Evolutionary conservation across 2,888 invertebrate genomes (phyloP), one percentile per base, ranked within the genome.

Genomic region (Malthinus flaveolus): DNA sequence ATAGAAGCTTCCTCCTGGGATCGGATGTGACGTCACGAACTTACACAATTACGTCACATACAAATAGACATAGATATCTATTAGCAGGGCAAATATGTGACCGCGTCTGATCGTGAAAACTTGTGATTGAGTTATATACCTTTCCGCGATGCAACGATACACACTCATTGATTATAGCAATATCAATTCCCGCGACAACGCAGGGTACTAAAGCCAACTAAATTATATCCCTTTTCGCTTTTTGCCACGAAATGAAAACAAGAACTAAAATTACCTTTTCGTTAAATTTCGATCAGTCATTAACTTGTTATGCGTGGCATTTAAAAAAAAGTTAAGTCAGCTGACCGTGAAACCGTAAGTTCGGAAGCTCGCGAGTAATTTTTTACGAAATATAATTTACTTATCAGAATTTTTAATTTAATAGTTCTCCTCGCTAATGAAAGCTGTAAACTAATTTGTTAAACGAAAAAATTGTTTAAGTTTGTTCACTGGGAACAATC

Each of bases 1-100:
- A 63, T 65, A 60, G 61, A 58, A 62, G 37, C 56, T 48, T 50
- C 61, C 67, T 59, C 65, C 23, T 46, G 64, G 67, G 68, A 65
- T 60, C 53, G 66, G 65, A 70, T 70, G 68, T 71, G 71, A 71
- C 69, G 69, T 69, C 71, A 71, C 68, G 69, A 66, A 61, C 65
- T 58, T 62, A 59, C 70, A 68, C 69, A 71, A 71, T 71, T 71
- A 70, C 69, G 67, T 68, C 68, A 69, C 70, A 69, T 52, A 75
- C 75, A 74, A 74, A 75, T 72, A 72, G 69, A 71, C 75, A 74
- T 76, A 76, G 73, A 76, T 77, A 76, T 77, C 76, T 76, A 76
- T 77, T 77, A 73, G 70, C 59, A 59, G 64, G 65, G 66, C 66
- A 68, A 67, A 68, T 67, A 68, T 69, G 68, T 69, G 67, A 66